Base-by-base conservation (phyloP, 1,140 invertebrate species). In the Drosophila ambigua region DNA sequence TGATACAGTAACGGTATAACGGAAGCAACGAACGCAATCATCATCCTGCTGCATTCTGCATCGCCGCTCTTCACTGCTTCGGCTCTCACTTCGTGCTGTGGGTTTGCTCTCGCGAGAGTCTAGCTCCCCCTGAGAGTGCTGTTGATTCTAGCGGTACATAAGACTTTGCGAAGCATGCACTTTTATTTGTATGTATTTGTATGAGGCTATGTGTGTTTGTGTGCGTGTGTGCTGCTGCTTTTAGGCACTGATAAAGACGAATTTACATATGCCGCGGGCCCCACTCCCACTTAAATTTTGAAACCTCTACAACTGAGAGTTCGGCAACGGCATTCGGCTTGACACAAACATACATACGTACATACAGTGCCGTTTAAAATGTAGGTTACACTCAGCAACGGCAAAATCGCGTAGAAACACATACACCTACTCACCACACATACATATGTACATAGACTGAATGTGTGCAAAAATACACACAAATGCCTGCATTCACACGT, bases 261-360 rank as follows among this genome's bases (percentile, higher is more conserved):
- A 87, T 85, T 81, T 87, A 77, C 81, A 80, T 84, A 72, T 55
- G 65, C 65, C 64, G 35, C 46, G 60, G 58, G 23, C 24, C 44
- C 50, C 53, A 13, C 39, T 46, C 23, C 35, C 31, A 50, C 60
- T 26, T 15, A n/a, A 39, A 39, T 39, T 39, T 39, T 13, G 35
- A 39, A 39, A 39, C 50, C 26, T 45, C 53, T 51, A 54, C 57
- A 58, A 35, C 75, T 66, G 64, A 31, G 51, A 79, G 52, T 74
- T 81, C 69, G 81, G 81, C 66, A 78, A 85, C 65, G 83, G 79
- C 75, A 87, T 74, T 85, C 81, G 58, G 76, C 78, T 81, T 77
- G 67, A 77, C 73, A 39, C 65, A 24, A 52, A 26, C 77, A 41
- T 80, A 39, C 62, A 28, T 54, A 39, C 62, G 24, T 54, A 26